Percentiles rank a stretch among this genome's conserved stretches.
phyloP scores from a whole-genome alignment of 2,113 vertebrate species.

The Dipodomys stephensi region DNA sequence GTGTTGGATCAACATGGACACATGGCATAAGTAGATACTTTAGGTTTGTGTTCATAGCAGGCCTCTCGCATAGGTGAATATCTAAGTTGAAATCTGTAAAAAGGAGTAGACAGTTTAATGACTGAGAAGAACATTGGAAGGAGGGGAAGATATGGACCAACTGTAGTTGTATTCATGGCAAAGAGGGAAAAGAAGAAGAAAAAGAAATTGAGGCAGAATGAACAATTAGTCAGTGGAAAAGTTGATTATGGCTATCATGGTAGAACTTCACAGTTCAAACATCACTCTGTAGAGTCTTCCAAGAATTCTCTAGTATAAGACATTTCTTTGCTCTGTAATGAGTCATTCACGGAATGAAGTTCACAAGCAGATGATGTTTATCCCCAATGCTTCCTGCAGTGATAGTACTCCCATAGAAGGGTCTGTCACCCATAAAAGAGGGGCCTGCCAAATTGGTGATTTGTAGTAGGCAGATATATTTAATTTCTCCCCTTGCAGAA shows the following conservation, averaged over 20 bases:
- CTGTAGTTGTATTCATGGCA: too few species aligned
- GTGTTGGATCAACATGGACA: not conserved
- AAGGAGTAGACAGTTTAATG: not conserved
- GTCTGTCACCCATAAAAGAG: not conserved
- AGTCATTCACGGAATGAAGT: not conserved
- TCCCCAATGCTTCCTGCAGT: not conserved
- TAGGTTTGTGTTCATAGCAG: not conserved
- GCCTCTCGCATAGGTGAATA: not conserved
- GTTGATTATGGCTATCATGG: not conserved
- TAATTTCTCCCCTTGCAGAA: not conserved
- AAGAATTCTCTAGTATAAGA: not conserved
- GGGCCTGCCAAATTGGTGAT: accelerated
- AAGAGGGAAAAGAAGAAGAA: not conserved
- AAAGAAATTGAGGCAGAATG: not conserved
- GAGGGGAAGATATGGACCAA: not conserved
- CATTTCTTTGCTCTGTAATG: not conserved
- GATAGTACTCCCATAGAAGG: not conserved
- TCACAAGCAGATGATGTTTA: not conserved
- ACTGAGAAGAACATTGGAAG: not conserved
- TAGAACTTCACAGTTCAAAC: not conserved
- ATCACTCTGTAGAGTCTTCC: not conserved
- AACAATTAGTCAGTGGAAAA: not conserved
- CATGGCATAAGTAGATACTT: not conserved
- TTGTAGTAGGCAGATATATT: not conserved
- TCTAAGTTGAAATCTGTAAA: not conserved